These are phyloP conservation scores for Tinamus major DNA, from an alignment of 2,797 vertebrate genomes.

Conservation along the genomic window DNA sequence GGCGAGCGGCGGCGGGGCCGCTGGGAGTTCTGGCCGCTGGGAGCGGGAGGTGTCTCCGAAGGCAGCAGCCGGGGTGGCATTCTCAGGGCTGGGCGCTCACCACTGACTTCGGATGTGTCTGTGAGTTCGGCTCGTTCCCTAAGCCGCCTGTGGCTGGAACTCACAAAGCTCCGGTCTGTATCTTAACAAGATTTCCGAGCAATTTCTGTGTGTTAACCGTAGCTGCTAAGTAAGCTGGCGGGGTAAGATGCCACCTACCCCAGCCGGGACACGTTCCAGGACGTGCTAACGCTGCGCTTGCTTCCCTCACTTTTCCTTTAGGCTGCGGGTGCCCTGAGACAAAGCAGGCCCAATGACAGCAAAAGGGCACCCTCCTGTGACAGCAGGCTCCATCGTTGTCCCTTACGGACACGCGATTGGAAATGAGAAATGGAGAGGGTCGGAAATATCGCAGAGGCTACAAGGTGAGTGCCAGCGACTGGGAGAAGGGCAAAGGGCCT, in stretches of 20 bases:
- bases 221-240: neutral
- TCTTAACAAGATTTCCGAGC: neutral
- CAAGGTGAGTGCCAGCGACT: constrained; percentile 72
- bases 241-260: neutral
- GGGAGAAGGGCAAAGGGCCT: neutral
- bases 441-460: constrained; percentile 72
- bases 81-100: neutral
- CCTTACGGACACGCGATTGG: constrained; percentile 78
- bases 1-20: too few relatives aligned
- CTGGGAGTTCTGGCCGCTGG: neutral
- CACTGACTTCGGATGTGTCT: neutral
- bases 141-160: neutral
- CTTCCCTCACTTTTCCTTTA: neutral
- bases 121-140: neutral
- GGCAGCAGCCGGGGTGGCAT: neutral
- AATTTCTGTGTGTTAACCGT: neutral
- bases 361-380: neutral
- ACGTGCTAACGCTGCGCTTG: neutral
- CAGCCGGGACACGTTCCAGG: neutral
- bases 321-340: neutral
- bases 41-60: neutral
- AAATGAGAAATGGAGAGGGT: constrained; percentile 82
- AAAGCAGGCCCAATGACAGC: constrained; percentile 26
- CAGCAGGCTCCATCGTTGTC: constrained; percentile 66
- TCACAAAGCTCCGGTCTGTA: neutral